Evolutionary conservation across 1,140 invertebrate genomes (phyloP).

Genomic region (Wiebesia pumilae): DNA sequence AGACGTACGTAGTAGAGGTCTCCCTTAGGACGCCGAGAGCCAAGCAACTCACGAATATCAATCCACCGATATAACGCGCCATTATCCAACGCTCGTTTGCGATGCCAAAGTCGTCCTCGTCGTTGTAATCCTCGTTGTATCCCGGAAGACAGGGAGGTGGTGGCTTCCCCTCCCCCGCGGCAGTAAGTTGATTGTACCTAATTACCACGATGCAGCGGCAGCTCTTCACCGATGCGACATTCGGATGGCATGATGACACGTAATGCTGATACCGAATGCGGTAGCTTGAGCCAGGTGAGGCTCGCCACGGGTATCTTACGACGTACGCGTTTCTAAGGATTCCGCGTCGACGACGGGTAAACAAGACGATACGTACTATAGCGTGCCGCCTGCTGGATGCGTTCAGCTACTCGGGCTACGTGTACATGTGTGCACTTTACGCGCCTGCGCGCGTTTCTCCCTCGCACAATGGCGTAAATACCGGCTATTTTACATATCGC

Average conservation of each 20-base stretch:
- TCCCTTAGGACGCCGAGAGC: not conserved
- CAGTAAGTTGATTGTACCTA: not conserved
- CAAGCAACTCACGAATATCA: not conserved
- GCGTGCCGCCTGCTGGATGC: not conserved
- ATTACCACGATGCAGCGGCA: not conserved
- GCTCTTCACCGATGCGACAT: not conserved
- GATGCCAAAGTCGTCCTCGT: not conserved
- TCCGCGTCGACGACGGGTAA: not conserved
- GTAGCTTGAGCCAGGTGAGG: no score
- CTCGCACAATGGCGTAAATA: slow-evolving; percentile 20
- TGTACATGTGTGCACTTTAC: not conserved
- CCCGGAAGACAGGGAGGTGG: not conserved
- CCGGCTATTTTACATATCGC: slow-evolving; percentile 4
- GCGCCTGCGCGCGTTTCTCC: not conserved
- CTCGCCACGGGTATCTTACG: no score
- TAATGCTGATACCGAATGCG: not conserved
- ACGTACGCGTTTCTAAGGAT: no score
- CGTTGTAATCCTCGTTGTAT: not conserved
- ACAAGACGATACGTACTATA: not conserved
- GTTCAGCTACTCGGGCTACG: not conserved
- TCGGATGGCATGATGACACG: not conserved
- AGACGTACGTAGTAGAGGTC: slow-evolving; percentile 20
- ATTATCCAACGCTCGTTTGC: not conserved
- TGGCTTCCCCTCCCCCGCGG: not conserved
- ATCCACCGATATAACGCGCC: not conserved